phyloP scores from a whole-genome alignment of 2,888 invertebrate genomes.

The Drosophila rubida region DNA sequence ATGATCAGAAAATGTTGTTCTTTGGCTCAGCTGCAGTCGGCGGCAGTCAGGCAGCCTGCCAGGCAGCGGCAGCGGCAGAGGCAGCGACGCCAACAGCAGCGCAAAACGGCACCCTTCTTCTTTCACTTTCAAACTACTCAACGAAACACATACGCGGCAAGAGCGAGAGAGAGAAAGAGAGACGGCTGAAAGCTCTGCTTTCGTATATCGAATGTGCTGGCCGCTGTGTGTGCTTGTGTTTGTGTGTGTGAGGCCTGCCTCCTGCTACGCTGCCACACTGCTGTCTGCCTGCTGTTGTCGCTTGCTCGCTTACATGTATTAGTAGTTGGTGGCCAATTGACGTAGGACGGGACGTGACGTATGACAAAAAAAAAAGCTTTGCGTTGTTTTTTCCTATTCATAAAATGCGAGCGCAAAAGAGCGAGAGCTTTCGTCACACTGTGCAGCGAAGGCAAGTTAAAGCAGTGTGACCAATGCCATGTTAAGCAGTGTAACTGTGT shows the following conservation, averaged over 20 bases:
- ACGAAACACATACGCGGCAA: slow-evolving; percentile 29
- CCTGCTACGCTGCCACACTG: slow-evolving; percentile 43
- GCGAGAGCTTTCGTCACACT: slow-evolving; percentile 38
- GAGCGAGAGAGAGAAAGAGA: slow-evolving; percentile 52
- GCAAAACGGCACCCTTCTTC: slow-evolving; percentile 55
- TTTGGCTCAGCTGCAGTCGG: slow-evolving; percentile 70
- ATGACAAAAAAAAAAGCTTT: slow-evolving; percentile 53
- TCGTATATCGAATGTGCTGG: slow-evolving; percentile 28
- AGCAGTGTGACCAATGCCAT: slow-evolving; percentile 38
- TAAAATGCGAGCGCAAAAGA: slow-evolving; percentile 41
- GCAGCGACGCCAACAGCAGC: slow-evolving; percentile 22
- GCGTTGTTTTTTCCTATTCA: slow-evolving; percentile 20
- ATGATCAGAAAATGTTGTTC: slow-evolving; percentile 83
- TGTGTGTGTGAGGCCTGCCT: slow-evolving; percentile 53
- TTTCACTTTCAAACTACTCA: slow-evolving; percentile 76
- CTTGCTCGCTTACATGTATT: slow-evolving; percentile 35
- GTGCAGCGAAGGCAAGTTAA: slow-evolving; percentile 22
- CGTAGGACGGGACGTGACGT: slow-evolving; percentile 78
- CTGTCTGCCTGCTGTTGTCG: slow-evolving; percentile 15
- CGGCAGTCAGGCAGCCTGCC: slow-evolving; percentile 31
- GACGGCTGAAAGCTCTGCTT: slow-evolving; percentile 50
- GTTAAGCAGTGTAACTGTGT: slow-evolving; percentile 44
- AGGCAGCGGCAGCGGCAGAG: slow-evolving; percentile 31
- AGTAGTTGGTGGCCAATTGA: slow-evolving; percentile 65
- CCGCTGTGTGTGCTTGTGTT: not conserved